Conservation (phyloP, 23 tunicate genomes). For the Pegea sp. region DNA sequence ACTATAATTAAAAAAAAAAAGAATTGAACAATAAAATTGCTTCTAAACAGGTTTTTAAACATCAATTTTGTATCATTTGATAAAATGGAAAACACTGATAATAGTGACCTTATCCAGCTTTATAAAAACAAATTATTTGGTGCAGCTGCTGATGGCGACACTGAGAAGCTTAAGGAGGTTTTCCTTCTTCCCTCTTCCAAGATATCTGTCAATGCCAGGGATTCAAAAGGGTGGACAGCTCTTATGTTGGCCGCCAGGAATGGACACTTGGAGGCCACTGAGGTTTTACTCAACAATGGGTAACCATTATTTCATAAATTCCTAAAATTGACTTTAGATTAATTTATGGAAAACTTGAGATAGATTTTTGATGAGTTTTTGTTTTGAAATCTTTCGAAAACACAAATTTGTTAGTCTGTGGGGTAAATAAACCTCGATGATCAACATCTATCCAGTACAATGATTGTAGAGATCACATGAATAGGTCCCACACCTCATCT, state of each 20-base stretch:
- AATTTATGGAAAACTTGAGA: too few relatives aligned
- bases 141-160: conserved; percentile 25
- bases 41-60: conserved; percentile 1
- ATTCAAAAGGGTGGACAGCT: conserved; percentile 64
- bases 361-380: too few relatives aligned
- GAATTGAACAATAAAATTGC: not conserved
- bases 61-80: not conserved
- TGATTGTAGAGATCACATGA: too few relatives aligned
- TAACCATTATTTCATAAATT: conserved; percentile 1
- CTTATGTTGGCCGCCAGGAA: conserved; percentile 89
- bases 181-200: not conserved
- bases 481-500: too few relatives aligned
- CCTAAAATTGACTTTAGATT: not conserved
- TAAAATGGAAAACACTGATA: conserved; percentile 12
- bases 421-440: too few relatives aligned
- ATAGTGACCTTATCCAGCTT: conserved; percentile 17
- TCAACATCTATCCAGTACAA: too few relatives aligned
- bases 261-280: conserved; percentile 33
- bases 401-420: too few relatives aligned
- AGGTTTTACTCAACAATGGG: conserved; percentile 41
- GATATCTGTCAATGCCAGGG: conserved; percentile 6
- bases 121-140: conserved; percentile 10
- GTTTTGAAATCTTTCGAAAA: too few relatives aligned
- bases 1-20: too few relatives aligned
- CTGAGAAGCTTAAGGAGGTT: not conserved